Conservation (phyloP, 2,113 vertebrate genomes). For the Calcarius ornatus region DNA sequence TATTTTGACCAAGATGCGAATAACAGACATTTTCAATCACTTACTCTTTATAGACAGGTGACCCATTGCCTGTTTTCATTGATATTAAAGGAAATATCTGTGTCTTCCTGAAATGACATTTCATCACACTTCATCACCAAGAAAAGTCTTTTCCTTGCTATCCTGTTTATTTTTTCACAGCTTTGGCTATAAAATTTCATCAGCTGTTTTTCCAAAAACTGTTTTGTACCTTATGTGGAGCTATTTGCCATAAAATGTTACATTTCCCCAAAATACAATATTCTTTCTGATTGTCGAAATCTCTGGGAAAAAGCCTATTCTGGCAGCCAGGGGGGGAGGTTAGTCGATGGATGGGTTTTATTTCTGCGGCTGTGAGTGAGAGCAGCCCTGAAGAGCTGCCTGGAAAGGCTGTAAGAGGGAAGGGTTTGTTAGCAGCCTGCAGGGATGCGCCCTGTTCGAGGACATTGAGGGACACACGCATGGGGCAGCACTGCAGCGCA, state of each 20-base stretch:
- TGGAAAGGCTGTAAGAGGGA: accelerated
- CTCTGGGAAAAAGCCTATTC: neutral
- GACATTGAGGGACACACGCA: accelerated
- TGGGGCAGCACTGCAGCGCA: accelerated
- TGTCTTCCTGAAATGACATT: neutral
- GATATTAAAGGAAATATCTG: neutral
- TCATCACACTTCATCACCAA: neutral
- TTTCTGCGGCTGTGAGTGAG: neutral
- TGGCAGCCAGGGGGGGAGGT: neutral
- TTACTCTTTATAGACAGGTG: constrained; percentile 25
- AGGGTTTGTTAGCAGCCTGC: neutral
- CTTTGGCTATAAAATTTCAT: constrained; percentile 25
- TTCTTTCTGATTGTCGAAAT: neutral
- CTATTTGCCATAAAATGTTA: neutral
- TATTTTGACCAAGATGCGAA: constrained; percentile 30
- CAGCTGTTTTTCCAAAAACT: neutral
- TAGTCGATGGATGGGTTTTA: neutral
- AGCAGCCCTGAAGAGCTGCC: neutral
- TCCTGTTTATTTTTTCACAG: constrained; percentile 11
- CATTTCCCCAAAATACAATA: neutral
- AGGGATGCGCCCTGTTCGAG: accelerated
- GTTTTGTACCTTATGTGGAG: neutral
- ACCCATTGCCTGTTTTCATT: constrained; percentile 3
- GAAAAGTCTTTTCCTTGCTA: neutral
- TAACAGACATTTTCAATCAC: constrained; percentile 44